phyloP scores from a whole-genome alignment of 2,113 vertebrate species.

The Pelusios castaneus region DNA sequence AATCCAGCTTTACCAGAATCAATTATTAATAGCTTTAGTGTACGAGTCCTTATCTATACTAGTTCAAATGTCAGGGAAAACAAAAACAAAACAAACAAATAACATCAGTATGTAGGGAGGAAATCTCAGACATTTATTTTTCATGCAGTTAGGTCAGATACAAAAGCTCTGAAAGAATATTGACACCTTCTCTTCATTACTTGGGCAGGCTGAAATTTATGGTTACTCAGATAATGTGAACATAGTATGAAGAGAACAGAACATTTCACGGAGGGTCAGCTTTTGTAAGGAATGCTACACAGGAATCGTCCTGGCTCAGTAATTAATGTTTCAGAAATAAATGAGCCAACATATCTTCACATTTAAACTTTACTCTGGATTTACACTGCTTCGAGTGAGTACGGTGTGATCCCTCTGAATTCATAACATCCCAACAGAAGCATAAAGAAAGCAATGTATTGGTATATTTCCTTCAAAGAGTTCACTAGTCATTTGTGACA shows the following conservation, averaged over 20 bases:
- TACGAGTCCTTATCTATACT: not conserved
- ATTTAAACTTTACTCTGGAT: not conserved
- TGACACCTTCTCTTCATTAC: not conserved
- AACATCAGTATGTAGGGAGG: not conserved
- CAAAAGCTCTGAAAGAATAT: not conserved
- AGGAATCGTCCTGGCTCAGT: not conserved
- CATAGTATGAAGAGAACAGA: not conserved
- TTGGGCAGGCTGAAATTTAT: not conserved
- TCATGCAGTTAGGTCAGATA: not conserved
- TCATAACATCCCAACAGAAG: not conserved
- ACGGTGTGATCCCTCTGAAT: not conserved
- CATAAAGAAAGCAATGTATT: not conserved
- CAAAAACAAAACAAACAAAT: not conserved
- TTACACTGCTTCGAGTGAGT: not conserved
- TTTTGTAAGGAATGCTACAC: not conserved
- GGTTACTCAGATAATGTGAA: not conserved
- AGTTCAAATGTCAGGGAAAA: not conserved
- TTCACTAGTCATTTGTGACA: not conserved
- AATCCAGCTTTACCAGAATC: not conserved
- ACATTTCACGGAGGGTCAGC: not conserved
- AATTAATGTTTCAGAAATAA: conserved; percentile 1
- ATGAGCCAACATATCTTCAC: rapidly evolving
- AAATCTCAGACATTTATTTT: not conserved
- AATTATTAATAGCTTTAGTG: not conserved
- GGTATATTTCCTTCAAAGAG: not conserved